Percentiles rank a stretch among this genome's conserved stretches.
These are phyloP conservation scores for Drosophila miranda DNA, from an alignment of 1,140 invertebrate genomes.

Conservation along the genomic window DNA sequence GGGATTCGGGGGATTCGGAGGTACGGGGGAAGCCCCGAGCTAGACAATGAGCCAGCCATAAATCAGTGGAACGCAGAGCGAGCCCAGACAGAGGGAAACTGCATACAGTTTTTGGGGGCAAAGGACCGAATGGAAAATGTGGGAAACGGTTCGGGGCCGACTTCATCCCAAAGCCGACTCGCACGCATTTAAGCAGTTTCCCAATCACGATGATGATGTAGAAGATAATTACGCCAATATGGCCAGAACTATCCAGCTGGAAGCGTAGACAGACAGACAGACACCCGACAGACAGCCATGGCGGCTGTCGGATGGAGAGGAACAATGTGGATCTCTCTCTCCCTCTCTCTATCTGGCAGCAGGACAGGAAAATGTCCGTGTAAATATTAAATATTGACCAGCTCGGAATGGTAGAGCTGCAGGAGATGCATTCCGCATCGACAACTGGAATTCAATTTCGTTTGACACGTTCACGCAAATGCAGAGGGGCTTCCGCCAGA, in stretches of 20 bases:
- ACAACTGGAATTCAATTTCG: conserved; percentile 48
- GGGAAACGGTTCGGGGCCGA: conserved; percentile 8
- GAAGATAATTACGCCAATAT: conserved; percentile 48
- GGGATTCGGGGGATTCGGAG: not conserved
- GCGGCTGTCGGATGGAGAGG: not conserved
- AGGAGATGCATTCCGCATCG: too few relatives aligned
- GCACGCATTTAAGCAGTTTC: conserved; percentile 37
- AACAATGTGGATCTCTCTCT: not conserved
- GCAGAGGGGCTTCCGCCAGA: conserved; percentile 25
- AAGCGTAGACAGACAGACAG: conserved; percentile 11
- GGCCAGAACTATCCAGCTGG: conserved; percentile 19
- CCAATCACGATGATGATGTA: conserved; percentile 23
- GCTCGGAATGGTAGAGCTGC: not conserved
- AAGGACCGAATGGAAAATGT: not conserved
- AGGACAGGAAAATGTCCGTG: conserved; percentile 12
- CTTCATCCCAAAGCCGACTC: conserved; percentile 2
- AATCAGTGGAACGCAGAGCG: conserved; percentile 43
- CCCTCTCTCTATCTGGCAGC: too few relatives aligned
- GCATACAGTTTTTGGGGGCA: conserved; percentile 7
- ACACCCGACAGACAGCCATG: not conserved
- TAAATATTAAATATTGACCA: conserved; percentile 53
- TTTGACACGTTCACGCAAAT: conserved; percentile 44
- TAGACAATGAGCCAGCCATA: conserved; percentile 66
- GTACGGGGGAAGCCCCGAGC: conserved; percentile 18
- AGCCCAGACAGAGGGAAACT: conserved; percentile 49